These are phyloP conservation scores for Notothenia coriiceps DNA, from an alignment of 2,113 vertebrate species.

Conservation along the genomic window DNA sequence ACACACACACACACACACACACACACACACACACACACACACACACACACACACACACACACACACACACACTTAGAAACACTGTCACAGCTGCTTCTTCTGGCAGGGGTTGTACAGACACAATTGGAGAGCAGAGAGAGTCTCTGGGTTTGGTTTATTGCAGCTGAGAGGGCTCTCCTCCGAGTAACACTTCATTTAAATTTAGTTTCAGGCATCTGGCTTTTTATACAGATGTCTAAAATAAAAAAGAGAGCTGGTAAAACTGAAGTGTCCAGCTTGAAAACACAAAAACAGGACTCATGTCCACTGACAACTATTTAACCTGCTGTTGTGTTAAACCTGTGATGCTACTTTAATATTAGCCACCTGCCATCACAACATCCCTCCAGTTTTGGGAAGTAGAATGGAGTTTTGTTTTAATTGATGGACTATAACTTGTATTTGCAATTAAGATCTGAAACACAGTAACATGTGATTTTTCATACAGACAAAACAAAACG, in stretches of 20 bases:
- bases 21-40: conserved; percentile 24
- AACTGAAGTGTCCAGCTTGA: neutral
- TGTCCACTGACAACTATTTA: neutral
- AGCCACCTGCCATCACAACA: conserved; percentile 18
- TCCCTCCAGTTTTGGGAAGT: conserved; percentile 8
- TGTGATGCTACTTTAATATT: conserved; percentile 18
- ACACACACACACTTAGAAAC: conserved; percentile 21
- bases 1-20: conserved; percentile 21
- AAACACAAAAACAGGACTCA: conserved; percentile 8
- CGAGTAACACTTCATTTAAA: conserved; percentile 36
- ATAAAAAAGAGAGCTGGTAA: conserved; percentile 17
- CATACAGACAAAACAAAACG: conserved; percentile 35
- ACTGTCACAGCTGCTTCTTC: conserved; percentile 56
- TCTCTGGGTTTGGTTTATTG: conserved; percentile 50
- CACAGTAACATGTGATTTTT: conserved; percentile 14
- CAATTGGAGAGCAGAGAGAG: conserved; percentile 41
- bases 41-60: conserved; percentile 33
- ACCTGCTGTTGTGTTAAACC: neutral
- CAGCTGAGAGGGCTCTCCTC: conserved; percentile 34
- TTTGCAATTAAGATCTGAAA: conserved; percentile 27
- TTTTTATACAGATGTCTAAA: conserved; percentile 26
- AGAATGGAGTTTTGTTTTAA: conserved; percentile 17
- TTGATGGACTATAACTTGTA: conserved; percentile 4
- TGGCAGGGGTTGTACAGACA: conserved; percentile 44
- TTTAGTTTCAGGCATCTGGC: conserved; percentile 25